These are phyloP conservation scores for Cantharis rufa DNA, from an alignment of 2,888 invertebrate species.

Conservation along the genomic window DNA sequence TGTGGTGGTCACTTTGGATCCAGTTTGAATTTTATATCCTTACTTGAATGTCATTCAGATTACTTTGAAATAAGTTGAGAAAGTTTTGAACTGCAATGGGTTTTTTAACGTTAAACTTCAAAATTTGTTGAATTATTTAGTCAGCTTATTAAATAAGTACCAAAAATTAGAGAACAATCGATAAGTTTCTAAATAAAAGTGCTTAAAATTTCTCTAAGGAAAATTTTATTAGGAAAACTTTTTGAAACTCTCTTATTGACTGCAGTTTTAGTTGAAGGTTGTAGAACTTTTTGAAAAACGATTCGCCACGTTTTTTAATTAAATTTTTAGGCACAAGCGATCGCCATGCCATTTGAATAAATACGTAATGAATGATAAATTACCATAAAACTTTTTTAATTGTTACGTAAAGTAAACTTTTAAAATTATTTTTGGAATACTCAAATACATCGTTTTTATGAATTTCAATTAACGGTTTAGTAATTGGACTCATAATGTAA, in stretches of 20 bases:
- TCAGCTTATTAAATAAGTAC: not conserved
- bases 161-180: not conserved
- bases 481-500: not conserved
- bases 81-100: not conserved
- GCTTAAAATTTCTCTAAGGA: not conserved
- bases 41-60: not conserved
- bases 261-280: not conserved
- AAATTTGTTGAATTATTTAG: not conserved
- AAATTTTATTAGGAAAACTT: not conserved
- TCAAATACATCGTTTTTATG: not conserved
- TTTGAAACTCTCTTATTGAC: not conserved
- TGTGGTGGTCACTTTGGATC: constrained; percentile 4
- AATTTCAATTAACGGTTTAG: not conserved
- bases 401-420: not conserved
- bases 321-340: not conserved
- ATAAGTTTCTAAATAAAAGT: not conserved
- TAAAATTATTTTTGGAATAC: not conserved
- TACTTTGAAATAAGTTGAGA: not conserved
- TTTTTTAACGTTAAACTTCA: not conserved
- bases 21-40: not conserved
- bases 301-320: not conserved
- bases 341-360: not conserved
- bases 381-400: not conserved
- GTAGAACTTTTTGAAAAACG: not conserved
- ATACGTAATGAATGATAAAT: not conserved